Evolutionary conservation across 2,797 vertebrate species (phyloP).

Genomic region (Melanotaenia maccullochi): DNA sequence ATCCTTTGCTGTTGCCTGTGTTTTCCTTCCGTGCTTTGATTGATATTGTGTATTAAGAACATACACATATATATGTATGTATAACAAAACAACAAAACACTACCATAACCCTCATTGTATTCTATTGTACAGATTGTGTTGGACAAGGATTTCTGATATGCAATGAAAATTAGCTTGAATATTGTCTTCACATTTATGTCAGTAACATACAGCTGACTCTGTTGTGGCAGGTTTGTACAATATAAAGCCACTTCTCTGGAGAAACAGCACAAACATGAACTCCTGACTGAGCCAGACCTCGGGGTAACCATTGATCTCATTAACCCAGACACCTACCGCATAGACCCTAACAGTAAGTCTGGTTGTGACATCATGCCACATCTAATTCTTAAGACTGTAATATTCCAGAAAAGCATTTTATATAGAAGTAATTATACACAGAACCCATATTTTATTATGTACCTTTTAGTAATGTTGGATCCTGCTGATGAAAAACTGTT

Average conservation of each 20-base stretch:
- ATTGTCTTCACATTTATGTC: neutral
- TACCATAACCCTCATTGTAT: neutral
- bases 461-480: slow-evolving; percentile 86
- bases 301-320: slow-evolving; percentile 97
- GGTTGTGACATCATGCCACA: neutral
- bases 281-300: slow-evolving; percentile 93
- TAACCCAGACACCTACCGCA: slow-evolving; percentile 94
- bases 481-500: slow-evolving; percentile 94
- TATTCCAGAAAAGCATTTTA: neutral
- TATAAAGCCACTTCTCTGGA: slow-evolving; percentile 97
- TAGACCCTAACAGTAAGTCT: slow-evolving; percentile 89
- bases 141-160: neutral
- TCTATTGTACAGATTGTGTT: neutral
- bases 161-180: neutral
- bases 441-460: neutral
- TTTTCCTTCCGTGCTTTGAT: neutral
- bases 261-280: slow-evolving; percentile 96
- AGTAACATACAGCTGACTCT: neutral
- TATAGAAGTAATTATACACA: slow-evolving; percentile 8
- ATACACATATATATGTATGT: too few species aligned
- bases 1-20: neutral
- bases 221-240: slow-evolving; percentile 89
- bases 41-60: neutral
- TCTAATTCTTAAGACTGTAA: neutral
- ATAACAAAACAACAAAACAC: neutral